Conservation (phyloP, 2,888 invertebrate species). For the Drosophila affinis region DNA sequence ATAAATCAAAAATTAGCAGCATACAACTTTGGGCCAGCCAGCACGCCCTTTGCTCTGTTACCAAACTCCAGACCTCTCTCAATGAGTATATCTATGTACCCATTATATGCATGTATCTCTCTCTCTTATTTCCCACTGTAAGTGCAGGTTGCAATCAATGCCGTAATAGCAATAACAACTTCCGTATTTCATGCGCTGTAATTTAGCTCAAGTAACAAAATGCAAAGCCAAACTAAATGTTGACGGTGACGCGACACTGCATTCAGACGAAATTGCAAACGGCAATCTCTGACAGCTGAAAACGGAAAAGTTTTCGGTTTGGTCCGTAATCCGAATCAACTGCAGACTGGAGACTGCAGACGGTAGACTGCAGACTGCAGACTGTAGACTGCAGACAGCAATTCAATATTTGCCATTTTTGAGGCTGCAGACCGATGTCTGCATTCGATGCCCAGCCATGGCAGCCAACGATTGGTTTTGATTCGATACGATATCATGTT, state of each 20-base stretch:
- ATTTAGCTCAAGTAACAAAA: conserved; percentile 60
- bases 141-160: conserved; percentile 50
- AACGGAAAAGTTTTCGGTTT: conserved; percentile 12
- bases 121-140: conserved; percentile 17
- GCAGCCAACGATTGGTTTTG: conserved; percentile 1
- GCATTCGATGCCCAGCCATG: conserved; percentile 33
- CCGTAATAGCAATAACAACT: conserved; percentile 60
- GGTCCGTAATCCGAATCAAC: conserved; percentile 18
- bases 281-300: conserved; percentile 17
- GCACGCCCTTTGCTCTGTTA: conserved; percentile 59
- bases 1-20: conserved; percentile 68
- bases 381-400: conserved; percentile 40
- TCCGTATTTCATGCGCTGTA: conserved; percentile 63
- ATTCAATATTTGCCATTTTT: conserved; percentile 55
- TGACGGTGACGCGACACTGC: conserved; percentile 41
- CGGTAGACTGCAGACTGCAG: not conserved
- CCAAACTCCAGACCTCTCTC: not conserved
- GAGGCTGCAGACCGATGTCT: conserved; percentile 30
- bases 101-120: not conserved
- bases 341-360: conserved; percentile 7
- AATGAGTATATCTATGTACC: no score
- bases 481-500: conserved; percentile 57
- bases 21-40: conserved; percentile 49
- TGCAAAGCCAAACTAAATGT: conserved; percentile 51
- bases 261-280: conserved; percentile 18